Evolutionary conservation across 1,140 invertebrate genomes (phyloP).

Genomic region (Sogatella furcifera): DNA sequence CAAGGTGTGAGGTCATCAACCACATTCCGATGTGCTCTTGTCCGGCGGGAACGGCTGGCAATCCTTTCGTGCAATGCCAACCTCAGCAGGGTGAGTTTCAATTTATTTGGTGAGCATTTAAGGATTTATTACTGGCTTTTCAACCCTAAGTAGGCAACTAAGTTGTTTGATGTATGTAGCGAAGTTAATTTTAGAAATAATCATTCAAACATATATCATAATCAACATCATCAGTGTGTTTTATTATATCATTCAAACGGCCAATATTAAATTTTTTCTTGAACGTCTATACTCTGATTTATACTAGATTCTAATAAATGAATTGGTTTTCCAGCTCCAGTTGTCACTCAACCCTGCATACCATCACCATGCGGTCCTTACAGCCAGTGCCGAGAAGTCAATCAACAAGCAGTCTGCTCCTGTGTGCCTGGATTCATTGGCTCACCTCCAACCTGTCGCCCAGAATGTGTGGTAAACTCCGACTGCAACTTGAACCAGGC

Average conservation of each 20-base stretch:
- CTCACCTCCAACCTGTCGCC: constrained; percentile 55
- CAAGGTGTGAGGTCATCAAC: constrained; percentile 32
- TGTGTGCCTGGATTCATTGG: constrained; percentile 54
- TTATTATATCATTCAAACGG: too few relatives aligned
- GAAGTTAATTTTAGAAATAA: too few relatives aligned
- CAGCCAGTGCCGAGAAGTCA: constrained; percentile 47
- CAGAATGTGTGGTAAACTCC: constrained; percentile 61
- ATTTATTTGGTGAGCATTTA: too few relatives aligned
- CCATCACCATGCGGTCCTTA: constrained; percentile 45
- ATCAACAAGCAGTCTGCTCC: constrained; percentile 51
- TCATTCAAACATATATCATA: too few relatives aligned
- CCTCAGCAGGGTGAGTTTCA: constrained; percentile 32
- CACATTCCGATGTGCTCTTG: constrained; percentile 36
- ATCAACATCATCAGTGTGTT: too few relatives aligned
- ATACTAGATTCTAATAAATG: too few relatives aligned
- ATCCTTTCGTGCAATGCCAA: constrained; percentile 30
- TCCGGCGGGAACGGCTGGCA: constrained; percentile 33
- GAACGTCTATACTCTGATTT: too few relatives aligned
- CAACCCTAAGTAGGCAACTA: too few relatives aligned
- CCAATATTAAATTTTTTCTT: too few relatives aligned
- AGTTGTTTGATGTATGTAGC: too few relatives aligned
- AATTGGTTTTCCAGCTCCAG: constrained; percentile 8
- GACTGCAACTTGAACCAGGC: constrained; percentile 54
- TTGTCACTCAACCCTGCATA: constrained; percentile 31
- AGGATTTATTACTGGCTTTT: too few relatives aligned